Conservation (phyloP, 1,140 invertebrate species). For the Drosophila nannoptera region DNA sequence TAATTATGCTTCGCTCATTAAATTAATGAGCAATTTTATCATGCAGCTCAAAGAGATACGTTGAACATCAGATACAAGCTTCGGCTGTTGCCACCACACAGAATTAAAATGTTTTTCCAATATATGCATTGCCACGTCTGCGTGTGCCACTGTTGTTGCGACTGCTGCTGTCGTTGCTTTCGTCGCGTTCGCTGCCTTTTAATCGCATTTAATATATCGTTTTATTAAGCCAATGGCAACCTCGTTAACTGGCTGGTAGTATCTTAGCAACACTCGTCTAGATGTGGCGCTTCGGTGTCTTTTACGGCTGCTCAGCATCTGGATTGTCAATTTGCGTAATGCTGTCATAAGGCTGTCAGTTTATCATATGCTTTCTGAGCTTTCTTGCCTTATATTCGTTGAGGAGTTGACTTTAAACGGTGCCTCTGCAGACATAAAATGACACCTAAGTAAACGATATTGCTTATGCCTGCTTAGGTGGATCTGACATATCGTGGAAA, state of each 20-base stretch:
- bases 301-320: constrained; percentile 61
- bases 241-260: constrained; percentile 28
- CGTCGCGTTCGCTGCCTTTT: constrained; percentile 53
- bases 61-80: not conserved
- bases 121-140: constrained; percentile 70
- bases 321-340: constrained; percentile 70
- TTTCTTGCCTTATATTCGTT: constrained; percentile 27
- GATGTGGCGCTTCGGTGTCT: not conserved
- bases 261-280: constrained; percentile 16
- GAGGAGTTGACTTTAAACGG: constrained; percentile 40
- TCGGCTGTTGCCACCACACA: constrained; percentile 3
- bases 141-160: constrained; percentile 21
- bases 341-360: constrained; percentile 76
- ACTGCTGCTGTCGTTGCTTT: constrained; percentile 41
- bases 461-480: not conserved
- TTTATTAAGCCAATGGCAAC: constrained; percentile 70
- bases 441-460: constrained; percentile 58
- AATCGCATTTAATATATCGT: constrained; percentile 78
- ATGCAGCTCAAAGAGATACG: not conserved
- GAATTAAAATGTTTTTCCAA: constrained; percentile 63
- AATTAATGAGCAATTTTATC: constrained; percentile 77
- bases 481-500: constrained; percentile 30
- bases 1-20: constrained; percentile 73
- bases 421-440: constrained; percentile 70
- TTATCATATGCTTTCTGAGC: constrained; percentile 54